A percentile compares a stretch with the other conserved stretches of the same genome.
Evolutionary conservation across 2,797 vertebrate species (phyloP).

Genomic region (Hirundo rustica): DNA sequence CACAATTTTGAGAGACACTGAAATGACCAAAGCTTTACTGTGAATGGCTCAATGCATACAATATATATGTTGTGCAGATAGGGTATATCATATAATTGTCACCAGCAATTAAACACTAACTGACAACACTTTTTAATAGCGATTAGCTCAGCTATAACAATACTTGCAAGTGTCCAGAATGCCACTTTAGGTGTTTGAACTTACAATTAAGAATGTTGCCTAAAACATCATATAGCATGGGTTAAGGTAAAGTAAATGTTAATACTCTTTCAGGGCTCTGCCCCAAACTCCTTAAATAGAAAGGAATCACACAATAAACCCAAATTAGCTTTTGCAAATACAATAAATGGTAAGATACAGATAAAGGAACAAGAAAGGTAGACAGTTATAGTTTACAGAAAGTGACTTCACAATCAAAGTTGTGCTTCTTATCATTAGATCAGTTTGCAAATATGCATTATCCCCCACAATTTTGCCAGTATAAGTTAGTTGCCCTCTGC

Average conservation of each 20-base stretch:
- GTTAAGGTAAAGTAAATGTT: conserved; percentile 74
- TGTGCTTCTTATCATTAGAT: conserved; percentile 85
- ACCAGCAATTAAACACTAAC: conserved; percentile 66
- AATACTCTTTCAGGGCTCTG: conserved; percentile 89
- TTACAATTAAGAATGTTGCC: conserved; percentile 84
- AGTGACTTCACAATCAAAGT: conserved; percentile 82
- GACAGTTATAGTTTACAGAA: conserved; percentile 79
- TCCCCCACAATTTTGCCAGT: conserved; percentile 71
- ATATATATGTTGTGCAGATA: conserved; percentile 70
- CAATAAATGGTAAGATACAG: conserved; percentile 77
- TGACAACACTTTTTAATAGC: conserved; percentile 67
- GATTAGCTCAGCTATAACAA: conserved; percentile 67
- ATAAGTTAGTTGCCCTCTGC: conserved; percentile 50
- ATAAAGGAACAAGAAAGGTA: conserved; percentile 80
- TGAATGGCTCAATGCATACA: conserved; percentile 70
- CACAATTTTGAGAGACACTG: conserved; percentile 74
- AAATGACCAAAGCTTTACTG: conserved; percentile 70
- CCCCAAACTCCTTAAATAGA: conserved; percentile 89
- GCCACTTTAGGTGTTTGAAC: conserved; percentile 71
- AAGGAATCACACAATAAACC: conserved; percentile 90
- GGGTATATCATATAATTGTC: conserved; percentile 60
- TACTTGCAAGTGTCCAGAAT: conserved; percentile 62
- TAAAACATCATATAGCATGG: conserved; percentile 75
- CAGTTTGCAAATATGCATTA: conserved; percentile 77
- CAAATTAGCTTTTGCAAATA: conserved; percentile 79